phyloP scores from a whole-genome alignment of 2,797 vertebrate genomes.

The Melanotaenia maccullochi region DNA sequence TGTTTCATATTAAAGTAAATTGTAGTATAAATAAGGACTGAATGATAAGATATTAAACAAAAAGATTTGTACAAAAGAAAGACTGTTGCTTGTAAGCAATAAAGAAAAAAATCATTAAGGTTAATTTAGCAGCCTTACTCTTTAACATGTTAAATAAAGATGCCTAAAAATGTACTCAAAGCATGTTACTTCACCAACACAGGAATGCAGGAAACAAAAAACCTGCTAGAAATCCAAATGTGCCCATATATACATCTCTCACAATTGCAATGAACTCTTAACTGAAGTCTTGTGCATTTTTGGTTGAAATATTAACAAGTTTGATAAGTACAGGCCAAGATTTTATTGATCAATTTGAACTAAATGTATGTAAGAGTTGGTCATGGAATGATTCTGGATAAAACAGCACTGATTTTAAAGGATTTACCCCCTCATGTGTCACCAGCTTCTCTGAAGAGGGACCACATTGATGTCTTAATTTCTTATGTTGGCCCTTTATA shows the following conservation, averaged over 20 bases:
- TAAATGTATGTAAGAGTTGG: constrained; percentile 10
- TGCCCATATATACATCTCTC: too few species aligned
- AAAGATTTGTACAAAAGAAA: background rate
- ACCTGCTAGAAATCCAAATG: too few species aligned
- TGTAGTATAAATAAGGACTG: background rate
- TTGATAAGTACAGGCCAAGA: constrained; percentile 52
- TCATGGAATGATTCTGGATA: constrained; percentile 26
- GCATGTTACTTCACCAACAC: background rate
- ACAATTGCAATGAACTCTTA: background rate
- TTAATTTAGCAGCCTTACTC: background rate
- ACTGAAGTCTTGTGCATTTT: background rate
- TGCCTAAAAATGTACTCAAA: background rate
- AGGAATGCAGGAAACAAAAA: too few species aligned
- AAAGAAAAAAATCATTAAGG: background rate
- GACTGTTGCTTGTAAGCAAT: background rate
- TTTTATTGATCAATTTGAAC: constrained; percentile 32
- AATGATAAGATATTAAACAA: background rate
- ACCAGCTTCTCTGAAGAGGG: constrained; percentile 79
- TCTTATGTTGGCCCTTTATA: constrained; percentile 67
- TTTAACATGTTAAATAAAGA: background rate
- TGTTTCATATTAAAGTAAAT: background rate
- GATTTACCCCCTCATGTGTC: constrained; percentile 66
- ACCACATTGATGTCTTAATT: constrained; percentile 78
- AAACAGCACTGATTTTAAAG: constrained; percentile 37
- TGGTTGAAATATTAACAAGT: constrained; percentile 3